Conservation (phyloP, 2,888 invertebrate genomes). For the Opisthograptis luteolata region DNA sequence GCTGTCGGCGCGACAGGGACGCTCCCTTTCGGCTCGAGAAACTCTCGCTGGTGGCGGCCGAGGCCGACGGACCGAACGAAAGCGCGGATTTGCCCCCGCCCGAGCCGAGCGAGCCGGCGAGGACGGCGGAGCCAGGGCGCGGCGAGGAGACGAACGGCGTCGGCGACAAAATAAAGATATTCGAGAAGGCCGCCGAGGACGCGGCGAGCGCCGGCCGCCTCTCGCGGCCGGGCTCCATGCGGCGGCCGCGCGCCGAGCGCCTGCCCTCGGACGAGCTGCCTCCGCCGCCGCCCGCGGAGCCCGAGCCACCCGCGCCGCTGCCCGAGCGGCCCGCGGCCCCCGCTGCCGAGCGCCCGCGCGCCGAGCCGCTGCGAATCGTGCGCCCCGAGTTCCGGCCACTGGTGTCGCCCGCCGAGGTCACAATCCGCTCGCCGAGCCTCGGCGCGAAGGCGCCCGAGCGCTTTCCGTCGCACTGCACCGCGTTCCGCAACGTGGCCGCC, state of each 20-base stretch:
- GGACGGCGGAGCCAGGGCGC: slow-evolving; percentile 11
- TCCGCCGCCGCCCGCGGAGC: slow-evolving; percentile 30
- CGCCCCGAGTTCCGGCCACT: slow-evolving; percentile 78
- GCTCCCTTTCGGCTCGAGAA: slow-evolving; percentile 49
- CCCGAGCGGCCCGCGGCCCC: slow-evolving; percentile 60
- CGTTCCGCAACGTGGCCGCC: slow-evolving; percentile 76
- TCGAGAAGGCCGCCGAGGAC: slow-evolving; percentile 76
- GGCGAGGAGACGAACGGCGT: slow-evolving; percentile 72
- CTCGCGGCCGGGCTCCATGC: slow-evolving; percentile 70
- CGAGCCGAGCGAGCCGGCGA: slow-evolving; percentile 7
- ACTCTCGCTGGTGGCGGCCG: slow-evolving; percentile 36
- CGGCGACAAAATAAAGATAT: slow-evolving; percentile 79
- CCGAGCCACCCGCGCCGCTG: slow-evolving; percentile 45
- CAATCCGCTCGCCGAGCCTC: slow-evolving; percentile 75
- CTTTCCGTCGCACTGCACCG: slow-evolving; percentile 77
- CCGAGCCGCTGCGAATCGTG: slow-evolving; percentile 74
- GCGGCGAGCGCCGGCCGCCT: slow-evolving; percentile 57
- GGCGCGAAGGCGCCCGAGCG: slow-evolving; percentile 72
- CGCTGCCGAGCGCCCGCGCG: slow-evolving; percentile 55
- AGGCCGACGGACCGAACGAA: slow-evolving; percentile 15
- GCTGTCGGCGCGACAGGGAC: slow-evolving; percentile 41
- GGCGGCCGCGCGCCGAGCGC: slow-evolving; percentile 55
- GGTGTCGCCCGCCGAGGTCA: slow-evolving; percentile 68
- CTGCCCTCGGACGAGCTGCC: slow-evolving; percentile 38
- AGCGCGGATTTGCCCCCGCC: slow-evolving; percentile 22